Evolutionary conservation across 2,797 vertebrate genomes (phyloP).

Genomic region (Vultur gryphus): DNA sequence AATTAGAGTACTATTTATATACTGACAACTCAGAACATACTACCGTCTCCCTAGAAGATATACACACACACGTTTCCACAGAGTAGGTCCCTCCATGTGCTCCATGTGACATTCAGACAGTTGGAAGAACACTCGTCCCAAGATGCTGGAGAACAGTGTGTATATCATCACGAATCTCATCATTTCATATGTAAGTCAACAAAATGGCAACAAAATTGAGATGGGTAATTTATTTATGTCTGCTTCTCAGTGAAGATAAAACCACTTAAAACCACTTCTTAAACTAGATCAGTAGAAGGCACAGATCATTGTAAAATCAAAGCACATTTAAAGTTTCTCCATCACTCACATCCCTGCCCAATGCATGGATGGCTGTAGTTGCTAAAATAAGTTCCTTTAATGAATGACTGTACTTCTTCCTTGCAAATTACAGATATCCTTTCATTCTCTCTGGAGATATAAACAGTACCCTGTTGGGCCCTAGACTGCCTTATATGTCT

Average conservation of each 20-base stretch:
- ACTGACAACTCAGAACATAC: neutral
- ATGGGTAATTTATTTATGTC: conserved; percentile 36
- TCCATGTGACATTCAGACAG: neutral
- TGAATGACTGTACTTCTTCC: neutral
- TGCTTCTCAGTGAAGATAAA: conserved; percentile 10
- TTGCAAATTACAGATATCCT: neutral
- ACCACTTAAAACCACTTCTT: neutral
- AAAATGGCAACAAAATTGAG: conserved; percentile 40
- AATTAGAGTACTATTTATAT: neutral
- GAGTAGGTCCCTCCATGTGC: neutral
- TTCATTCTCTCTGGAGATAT: neutral
- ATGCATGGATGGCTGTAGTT: neutral
- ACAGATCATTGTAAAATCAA: conserved; percentile 16
- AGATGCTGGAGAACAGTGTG: neutral
- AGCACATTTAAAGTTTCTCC: neutral
- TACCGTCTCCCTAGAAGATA: neutral
- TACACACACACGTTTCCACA: neutral
- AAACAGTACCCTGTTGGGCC: neutral
- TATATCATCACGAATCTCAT: neutral
- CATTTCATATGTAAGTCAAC: conserved; percentile 20
- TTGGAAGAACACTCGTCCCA: neutral
- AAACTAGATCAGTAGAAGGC: conserved; percentile 25
- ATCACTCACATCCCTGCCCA: neutral
- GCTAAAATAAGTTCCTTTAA: neutral
- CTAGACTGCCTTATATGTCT: neutral